These are phyloP conservation scores for Leucoraja erinaceus DNA, from an alignment of 2,113 vertebrate species.

Conservation along the genomic window DNA sequence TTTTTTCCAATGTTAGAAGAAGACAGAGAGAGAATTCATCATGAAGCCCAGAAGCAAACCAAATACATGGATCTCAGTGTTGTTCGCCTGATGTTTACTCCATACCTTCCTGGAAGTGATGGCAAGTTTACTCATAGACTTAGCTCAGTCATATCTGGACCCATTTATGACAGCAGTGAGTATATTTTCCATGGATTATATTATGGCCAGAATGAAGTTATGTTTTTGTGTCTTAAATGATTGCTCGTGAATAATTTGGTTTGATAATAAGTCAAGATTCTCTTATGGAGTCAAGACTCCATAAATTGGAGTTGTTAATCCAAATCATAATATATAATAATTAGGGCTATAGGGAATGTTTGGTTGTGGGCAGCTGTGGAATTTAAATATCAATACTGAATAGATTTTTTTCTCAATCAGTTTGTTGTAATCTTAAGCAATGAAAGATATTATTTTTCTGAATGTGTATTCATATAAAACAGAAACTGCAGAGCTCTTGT, in stretches of 20 bases:
- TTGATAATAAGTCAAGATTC: not conserved
- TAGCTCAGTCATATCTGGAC: constrained; percentile 27
- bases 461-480: not conserved
- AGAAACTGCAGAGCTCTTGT: not conserved
- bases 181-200: not conserved
- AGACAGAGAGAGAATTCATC: constrained; percentile 33
- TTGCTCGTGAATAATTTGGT: not conserved
- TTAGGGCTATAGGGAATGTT: not conserved
- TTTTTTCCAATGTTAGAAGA: constrained; percentile 1
- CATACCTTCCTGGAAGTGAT: constrained; percentile 36
- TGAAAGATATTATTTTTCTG: not conserved
- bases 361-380: not conserved
- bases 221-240: not conserved
- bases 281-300: too few species aligned
- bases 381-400: not conserved
- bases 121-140: constrained; percentile 30
- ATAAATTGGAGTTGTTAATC: not conserved
- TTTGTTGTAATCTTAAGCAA: not conserved
- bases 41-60: constrained; percentile 32
- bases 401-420: not conserved
- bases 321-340: not conserved
- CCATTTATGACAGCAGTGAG: constrained; percentile 40
- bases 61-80: constrained; percentile 38
- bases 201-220: not conserved
- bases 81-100: constrained; percentile 39